Evolutionary conservation across 1,140 invertebrate genomes (phyloP), one percentile per base, ranked within the genome.

Genomic region (Bombus polaris): DNA sequence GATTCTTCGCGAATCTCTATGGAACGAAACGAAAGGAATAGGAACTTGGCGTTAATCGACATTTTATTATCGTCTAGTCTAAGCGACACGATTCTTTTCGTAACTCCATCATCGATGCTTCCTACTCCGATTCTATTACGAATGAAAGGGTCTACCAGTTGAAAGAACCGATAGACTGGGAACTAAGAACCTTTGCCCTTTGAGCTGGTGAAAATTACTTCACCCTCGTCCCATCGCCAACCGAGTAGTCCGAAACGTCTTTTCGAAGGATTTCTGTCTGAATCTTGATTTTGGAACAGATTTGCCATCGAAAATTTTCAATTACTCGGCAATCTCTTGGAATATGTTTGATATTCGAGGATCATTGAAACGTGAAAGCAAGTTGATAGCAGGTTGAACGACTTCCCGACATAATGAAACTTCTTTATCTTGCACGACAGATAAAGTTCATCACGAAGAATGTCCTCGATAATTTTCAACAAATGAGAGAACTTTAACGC

Each of bases 31-130:
- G 39, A 10, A 13, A 71, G 37, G 68, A 10, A 28, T 12, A 28
- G 32, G 32, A 25, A 25, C 28, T 44, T 3, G 53, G 28, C 35
- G 25, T 87, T 87, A 84, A 88, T 87, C 81, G 85, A 77, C 71
- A 25, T 57, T 88, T 88, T 87, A 88, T 87, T 84, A 81, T 79
- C 86, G 75, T 59, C 44, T 12, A 0, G 25, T 75, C 18, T 53
- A 53, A 53, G 5, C 70, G 10, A 44, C 22, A 71, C 80, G 87
- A 88, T 88, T 88, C 85, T 87, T 88, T 66, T 65, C 75, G 76
- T 76, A 87, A 88, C 75, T 87, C 85, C 65, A 88, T 88, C 87
- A 87, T 87, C 87, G 80, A 72, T 85, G 74, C 87, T 57, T 73
- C 74, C 66, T 79, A 77, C 65, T 87, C 85, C 53, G 73, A 44